Conservation (phyloP, 2,888 invertebrate genomes). For the Stenodema calcarata region DNA sequence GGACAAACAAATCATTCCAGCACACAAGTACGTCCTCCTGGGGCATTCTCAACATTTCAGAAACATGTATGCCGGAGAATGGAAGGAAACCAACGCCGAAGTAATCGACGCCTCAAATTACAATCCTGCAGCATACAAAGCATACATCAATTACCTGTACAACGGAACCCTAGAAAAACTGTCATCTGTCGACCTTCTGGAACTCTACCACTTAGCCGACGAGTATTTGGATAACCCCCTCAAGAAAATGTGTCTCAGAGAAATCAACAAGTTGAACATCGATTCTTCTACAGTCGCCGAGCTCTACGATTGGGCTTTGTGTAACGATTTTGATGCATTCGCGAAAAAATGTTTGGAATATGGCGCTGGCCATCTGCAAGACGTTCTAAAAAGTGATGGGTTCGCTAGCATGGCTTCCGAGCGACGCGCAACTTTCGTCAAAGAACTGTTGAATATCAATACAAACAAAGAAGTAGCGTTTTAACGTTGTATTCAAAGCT, state of each 20-base stretch:
- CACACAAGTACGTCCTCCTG: constrained; percentile 14
- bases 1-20: not conserved
- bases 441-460: not conserved
- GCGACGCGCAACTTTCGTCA: not conserved
- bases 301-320: constrained; percentile 15
- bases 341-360: not conserved
- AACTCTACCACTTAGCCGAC: constrained; percentile 27
- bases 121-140: constrained; percentile 16
- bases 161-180: not conserved
- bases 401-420: not conserved
- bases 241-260: not conserved
- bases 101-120: constrained; percentile 7
- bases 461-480: too few relatives aligned
- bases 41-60: not conserved
- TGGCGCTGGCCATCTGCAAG: constrained; percentile 12
- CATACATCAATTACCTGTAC: constrained; percentile 8
- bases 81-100: constrained; percentile 12
- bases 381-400: constrained; percentile 14
- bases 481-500: too few relatives aligned
- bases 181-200: not conserved
- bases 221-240: constrained; percentile 7
- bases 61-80: not conserved
- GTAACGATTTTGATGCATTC: not conserved
- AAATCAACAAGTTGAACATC: not conserved
- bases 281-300: constrained; percentile 23